Evolutionary conservation across 2,888 invertebrate genomes (phyloP), one percentile per base, ranked within the genome.

Genomic region (Netelia melanura): DNA sequence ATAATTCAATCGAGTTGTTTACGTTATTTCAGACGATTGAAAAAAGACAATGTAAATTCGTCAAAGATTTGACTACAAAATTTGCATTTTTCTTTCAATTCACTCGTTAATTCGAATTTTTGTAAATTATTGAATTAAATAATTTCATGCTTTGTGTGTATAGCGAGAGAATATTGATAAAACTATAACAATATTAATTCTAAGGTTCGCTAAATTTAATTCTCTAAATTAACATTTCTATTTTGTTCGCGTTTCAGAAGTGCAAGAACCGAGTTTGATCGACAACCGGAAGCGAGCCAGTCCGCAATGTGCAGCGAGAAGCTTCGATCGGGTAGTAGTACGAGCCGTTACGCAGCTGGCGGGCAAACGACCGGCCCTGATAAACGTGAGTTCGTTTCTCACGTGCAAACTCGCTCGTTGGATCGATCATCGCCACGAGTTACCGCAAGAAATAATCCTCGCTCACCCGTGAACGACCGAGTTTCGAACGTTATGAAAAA

Each of bases 351-450:
- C 77, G 85, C 85, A 85, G 85, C 83, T 85, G 83, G 71, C 83
- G 76, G 67, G 79, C 76, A 80, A 83, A 85, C 83, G 85, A 85
- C 72, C 85, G 61, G 67, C 61, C 76, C 65, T 83, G 58, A 77
- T 68, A 80, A 83, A 85, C 83, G 80, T 80, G 83, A 76, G 67
- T 83, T 77, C 72, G 83, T 76, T 83, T 80, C 85, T 83, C 83
- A 83, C 85, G 85, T 85, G 83, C 83, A 62, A 72, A 80, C 83
- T 68, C 62, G 72, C 68, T 76, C 80, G 76, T 44, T 67, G 80
- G 85, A 76, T 83, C 85, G 85, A 85, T 85, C 85, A 23, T 79
- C 83, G 68, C 76, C 76, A 77, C 85, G 83, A 72, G 76, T 61
- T 43, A 62, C 30, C 8, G 56, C 62, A 44, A 52, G 75, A 48